Conservation (phyloP, 2,888 invertebrate genomes). For the Gibbula magus region DNA sequence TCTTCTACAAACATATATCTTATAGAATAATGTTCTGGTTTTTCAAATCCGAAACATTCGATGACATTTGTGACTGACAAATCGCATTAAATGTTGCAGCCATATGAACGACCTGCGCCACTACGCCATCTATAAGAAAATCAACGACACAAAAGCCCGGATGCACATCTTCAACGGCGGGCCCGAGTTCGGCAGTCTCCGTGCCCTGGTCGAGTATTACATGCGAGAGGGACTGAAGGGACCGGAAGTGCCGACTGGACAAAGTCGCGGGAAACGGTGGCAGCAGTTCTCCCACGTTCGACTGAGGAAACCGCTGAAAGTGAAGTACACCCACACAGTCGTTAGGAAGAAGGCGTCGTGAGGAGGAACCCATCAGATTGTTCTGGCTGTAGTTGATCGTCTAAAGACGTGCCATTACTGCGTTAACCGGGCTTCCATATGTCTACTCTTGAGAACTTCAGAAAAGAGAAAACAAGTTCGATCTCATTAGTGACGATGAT, state of each 20-base stretch:
- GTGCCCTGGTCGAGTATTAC: constrained; percentile 16
- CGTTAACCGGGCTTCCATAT: too few relatives aligned
- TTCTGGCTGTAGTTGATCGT: not conserved
- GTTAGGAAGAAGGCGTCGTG: not conserved
- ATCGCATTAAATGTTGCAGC: not conserved
- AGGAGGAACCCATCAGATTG: not conserved
- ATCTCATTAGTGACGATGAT: too few relatives aligned
- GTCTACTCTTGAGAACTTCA: too few relatives aligned
- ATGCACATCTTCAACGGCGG: constrained; percentile 20
- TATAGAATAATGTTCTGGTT: too few relatives aligned
- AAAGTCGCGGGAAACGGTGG: constrained; percentile 23
- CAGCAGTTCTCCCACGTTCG: constrained; percentile 26
- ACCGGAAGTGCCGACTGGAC: constrained; percentile 6
- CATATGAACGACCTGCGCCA: constrained; percentile 17
- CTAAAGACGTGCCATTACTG: not conserved
- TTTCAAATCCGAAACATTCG: too few relatives aligned
- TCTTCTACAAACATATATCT: too few relatives aligned
- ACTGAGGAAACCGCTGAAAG: constrained; percentile 15
- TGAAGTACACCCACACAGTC: not conserved
- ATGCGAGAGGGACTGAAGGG: constrained; percentile 25
- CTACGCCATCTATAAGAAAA: constrained; percentile 6
- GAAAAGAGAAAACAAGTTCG: too few relatives aligned
- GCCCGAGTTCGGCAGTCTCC: not conserved
- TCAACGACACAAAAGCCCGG: not conserved
- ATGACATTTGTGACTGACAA: too few relatives aligned